These are phyloP conservation scores for Morinoia aosen DNA, from an alignment of 2,888 invertebrate genomes.

Conservation along the genomic window DNA sequence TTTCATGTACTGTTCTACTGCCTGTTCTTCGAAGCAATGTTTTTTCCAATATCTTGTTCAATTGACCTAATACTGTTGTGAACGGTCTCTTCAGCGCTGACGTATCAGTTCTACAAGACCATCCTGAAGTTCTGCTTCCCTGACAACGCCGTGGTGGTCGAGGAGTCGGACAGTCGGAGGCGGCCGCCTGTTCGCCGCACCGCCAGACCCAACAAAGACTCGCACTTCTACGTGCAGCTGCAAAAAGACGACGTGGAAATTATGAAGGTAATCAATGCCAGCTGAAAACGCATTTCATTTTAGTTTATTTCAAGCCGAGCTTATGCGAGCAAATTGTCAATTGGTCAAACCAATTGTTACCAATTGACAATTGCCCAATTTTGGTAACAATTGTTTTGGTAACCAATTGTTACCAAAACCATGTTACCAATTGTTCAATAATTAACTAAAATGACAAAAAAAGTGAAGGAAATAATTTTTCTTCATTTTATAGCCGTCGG, in stretches of 20 bases:
- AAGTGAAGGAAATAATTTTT: neutral
- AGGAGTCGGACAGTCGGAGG: constrained; percentile 57
- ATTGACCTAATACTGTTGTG: neutral
- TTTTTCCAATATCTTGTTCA: neutral
- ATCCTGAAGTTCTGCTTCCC: constrained; percentile 98
- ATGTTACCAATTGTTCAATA: neutral
- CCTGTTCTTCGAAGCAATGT: neutral
- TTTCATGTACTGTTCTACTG: neutral
- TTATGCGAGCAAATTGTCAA: neutral
- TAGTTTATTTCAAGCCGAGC: constrained; percentile 70
- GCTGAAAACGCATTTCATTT: constrained; percentile 53
- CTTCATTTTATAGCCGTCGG: neutral
- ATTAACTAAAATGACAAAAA: neutral
- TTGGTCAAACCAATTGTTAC: too few species aligned
- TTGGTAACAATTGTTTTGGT: neutral
- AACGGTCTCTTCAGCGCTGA: constrained; percentile 74
- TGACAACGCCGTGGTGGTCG: constrained; percentile 87
- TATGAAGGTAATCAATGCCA: constrained; percentile 81
- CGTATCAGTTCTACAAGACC: constrained; percentile 96
- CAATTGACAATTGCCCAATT: too few species aligned
- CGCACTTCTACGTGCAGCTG: constrained; percentile 87
- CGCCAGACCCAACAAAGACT: constrained; percentile 76
- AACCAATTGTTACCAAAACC: too few species aligned
- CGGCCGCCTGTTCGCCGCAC: constrained; percentile 45
- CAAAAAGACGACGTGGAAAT: constrained; percentile 96